phyloP scores from a whole-genome alignment of 2,113 vertebrate genomes.

The Callionymus lyra region DNA sequence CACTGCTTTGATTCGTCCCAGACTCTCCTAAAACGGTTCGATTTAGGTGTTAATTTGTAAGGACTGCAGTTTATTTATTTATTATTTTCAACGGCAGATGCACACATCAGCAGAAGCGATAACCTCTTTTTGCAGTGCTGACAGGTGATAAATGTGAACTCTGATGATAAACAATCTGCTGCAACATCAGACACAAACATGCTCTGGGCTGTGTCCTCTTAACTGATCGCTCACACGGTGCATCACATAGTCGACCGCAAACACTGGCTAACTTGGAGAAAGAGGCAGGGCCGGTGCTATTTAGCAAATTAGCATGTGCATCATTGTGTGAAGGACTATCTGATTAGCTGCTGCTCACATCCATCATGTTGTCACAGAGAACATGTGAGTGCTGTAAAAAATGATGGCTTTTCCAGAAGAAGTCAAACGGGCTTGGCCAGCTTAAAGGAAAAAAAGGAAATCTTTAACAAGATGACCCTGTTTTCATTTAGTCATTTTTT shows the following conservation, averaged over 20 bases:
- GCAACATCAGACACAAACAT: background rate
- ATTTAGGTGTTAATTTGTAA: constrained; percentile 19
- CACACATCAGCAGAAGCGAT: background rate
- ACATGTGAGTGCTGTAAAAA: constrained; percentile 61
- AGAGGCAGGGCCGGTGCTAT: constrained; percentile 52
- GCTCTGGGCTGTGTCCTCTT: background rate
- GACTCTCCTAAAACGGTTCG: constrained; percentile 5
- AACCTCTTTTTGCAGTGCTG: no score
- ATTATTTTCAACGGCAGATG: background rate
- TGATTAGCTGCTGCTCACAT: constrained; percentile 53
- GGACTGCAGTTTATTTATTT: background rate
- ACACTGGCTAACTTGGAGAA: constrained; percentile 43
- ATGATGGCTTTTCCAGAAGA: constrained; percentile 32
- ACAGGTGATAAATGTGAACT: constrained; percentile 1
- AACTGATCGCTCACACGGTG: constrained; percentile 26
- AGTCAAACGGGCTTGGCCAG: constrained; percentile 7
- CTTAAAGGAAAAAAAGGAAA: no score
- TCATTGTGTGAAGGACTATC: constrained; percentile 65
- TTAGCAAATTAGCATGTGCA: constrained; percentile 61
- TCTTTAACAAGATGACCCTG: no score
- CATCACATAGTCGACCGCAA: constrained; percentile 37
- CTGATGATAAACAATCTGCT: constrained; percentile 1
- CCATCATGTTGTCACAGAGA: constrained; percentile 62
- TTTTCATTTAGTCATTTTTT: no score
- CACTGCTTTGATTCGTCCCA: constrained; percentile 22